phyloP scores from a whole-genome alignment of 1,140 invertebrate species.

The Hyles vespertilio region DNA sequence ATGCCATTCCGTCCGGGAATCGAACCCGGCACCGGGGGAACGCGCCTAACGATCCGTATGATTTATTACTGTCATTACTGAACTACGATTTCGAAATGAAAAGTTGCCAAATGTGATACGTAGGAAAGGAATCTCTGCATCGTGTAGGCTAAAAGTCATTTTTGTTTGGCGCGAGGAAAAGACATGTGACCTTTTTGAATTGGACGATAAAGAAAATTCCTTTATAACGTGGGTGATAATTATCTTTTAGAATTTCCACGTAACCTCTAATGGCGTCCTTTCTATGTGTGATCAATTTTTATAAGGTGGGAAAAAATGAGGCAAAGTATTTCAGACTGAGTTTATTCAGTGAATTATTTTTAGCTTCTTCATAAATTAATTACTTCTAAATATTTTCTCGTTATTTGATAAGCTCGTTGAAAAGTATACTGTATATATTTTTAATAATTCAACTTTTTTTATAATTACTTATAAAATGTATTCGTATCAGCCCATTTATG shows the following conservation, averaged over 20 bases:
- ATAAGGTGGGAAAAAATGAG: too few species aligned
- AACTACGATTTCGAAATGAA: slow-evolving; percentile 23
- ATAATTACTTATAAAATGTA: too few species aligned
- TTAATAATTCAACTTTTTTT: too few species aligned
- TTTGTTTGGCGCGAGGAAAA: neutral
- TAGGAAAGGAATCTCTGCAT: slow-evolving; percentile 9
- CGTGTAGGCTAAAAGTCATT: neutral
- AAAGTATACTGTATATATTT: too few species aligned
- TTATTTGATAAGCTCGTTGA: too few species aligned
- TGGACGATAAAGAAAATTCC: neutral
- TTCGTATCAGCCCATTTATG: too few species aligned
- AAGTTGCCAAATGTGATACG: slow-evolving; percentile 24
- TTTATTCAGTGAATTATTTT: too few species aligned
- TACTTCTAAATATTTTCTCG: too few species aligned
- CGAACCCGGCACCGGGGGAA: slow-evolving; percentile 63
- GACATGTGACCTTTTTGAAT: neutral
- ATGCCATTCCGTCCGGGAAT: slow-evolving; percentile 71
- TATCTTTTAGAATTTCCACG: slow-evolving; percentile 1
- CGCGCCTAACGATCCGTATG: slow-evolving; percentile 71
- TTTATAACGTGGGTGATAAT: slow-evolving; percentile 6
- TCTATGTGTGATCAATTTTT: too few species aligned
- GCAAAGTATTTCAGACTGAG: too few species aligned
- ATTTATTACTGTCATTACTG: slow-evolving; percentile 73
- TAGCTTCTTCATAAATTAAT: too few species aligned
- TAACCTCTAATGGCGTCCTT: neutral